phyloP scores from a whole-genome alignment of 1,140 invertebrate species.

The Sinonovacula constricta region DNA sequence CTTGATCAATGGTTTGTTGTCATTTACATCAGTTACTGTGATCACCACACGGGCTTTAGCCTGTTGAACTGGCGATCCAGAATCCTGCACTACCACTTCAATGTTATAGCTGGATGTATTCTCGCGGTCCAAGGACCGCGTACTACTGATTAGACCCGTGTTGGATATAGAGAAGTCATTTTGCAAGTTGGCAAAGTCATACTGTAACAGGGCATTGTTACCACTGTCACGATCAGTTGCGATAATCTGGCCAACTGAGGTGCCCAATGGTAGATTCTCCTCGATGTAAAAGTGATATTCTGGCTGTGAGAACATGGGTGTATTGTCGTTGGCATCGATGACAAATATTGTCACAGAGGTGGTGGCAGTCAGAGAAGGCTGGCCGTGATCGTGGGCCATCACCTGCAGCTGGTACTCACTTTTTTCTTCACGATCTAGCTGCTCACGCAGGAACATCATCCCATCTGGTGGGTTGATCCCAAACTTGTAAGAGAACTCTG shows the following conservation, averaged over 20 bases:
- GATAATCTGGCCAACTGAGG: slow-evolving; percentile 61
- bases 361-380: slow-evolving; percentile 82
- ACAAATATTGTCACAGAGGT: slow-evolving; percentile 91
- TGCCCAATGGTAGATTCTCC: slow-evolving; percentile 63
- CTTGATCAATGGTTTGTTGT: slow-evolving; percentile 89
- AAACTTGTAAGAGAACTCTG: slow-evolving; percentile 81
- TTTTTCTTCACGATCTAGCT: slow-evolving; percentile 88
- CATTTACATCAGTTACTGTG: no score
- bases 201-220: slow-evolving; percentile 65
- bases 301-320: slow-evolving; percentile 63
- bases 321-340: slow-evolving; percentile 91
- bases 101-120: slow-evolving; percentile 87
- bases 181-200: slow-evolving; percentile 53
- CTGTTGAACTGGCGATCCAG: slow-evolving; percentile 88
- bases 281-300: slow-evolving; percentile 67
- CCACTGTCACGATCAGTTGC: slow-evolving; percentile 68
- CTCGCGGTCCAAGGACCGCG: slow-evolving; percentile 91
- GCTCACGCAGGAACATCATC: slow-evolving; percentile 86
- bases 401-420: slow-evolving; percentile 83
- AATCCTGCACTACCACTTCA: slow-evolving; percentile 90
- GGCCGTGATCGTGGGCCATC: no score
- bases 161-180: slow-evolving; percentile 66
- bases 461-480: slow-evolving; percentile 89
- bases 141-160: slow-evolving; percentile 91
- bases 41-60: slow-evolving; percentile 85